Percentiles rank a stretch among this genome's conserved stretches.
Conservation (phyloP, 2,888 invertebrate genomes). For the Parnassius mnemosyne region DNA sequence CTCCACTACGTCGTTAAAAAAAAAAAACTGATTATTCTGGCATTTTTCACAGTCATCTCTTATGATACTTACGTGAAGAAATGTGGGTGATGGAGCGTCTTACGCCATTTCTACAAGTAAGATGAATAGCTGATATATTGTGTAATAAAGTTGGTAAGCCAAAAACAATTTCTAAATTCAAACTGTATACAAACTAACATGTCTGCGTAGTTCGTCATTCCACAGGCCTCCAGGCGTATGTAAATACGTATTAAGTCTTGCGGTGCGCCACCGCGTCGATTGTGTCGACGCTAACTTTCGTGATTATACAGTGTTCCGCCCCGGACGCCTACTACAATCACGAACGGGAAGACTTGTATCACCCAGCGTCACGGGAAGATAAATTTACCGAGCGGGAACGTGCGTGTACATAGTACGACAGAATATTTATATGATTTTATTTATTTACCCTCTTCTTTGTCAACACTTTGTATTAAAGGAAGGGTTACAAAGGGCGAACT, state of each 20-base stretch:
- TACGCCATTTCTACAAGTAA: too few species aligned
- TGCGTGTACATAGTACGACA: slow-evolving; percentile 1
- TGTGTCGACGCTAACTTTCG: slow-evolving; percentile 37
- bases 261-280: slow-evolving; percentile 30
- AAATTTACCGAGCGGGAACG: slow-evolving; percentile 2
- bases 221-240: slow-evolving; percentile 37
- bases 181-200: slow-evolving; percentile 26
- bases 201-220: slow-evolving; percentile 33
- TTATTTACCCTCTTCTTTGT: too few species aligned
- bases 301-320: slow-evolving; percentile 29
- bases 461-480: too few species aligned
- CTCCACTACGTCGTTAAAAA: too few species aligned
- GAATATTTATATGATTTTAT: too few species aligned
- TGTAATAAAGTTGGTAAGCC: not conserved
- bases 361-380: not conserved
- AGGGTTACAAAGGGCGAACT: too few species aligned
- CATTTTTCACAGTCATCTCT: too few species aligned
- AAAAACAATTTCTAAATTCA: slow-evolving; percentile 15
- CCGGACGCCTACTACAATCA: slow-evolving; percentile 11
- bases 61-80: too few species aligned
- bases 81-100: too few species aligned
- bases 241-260: slow-evolving; percentile 33
- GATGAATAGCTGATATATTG: too few species aligned
- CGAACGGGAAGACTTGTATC: not conserved
- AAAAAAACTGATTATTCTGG: too few species aligned